Conservation (phyloP, 2,113 vertebrate genomes). For the Limnothrissa miodon region DNA sequence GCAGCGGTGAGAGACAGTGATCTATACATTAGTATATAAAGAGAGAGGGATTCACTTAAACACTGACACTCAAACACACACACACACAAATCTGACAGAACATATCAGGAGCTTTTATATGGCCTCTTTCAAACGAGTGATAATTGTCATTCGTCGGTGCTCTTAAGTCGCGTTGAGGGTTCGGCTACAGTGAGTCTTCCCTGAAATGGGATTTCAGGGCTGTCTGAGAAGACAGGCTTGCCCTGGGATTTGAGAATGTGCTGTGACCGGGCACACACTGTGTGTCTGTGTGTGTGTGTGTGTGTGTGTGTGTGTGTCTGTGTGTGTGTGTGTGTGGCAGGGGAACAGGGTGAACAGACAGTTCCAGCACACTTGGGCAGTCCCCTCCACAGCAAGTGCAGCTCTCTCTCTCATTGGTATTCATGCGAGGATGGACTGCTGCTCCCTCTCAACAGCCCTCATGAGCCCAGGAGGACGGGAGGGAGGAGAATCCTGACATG, state of each 20-base stretch:
- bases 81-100: not conserved
- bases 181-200: not conserved
- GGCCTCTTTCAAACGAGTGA: not conserved
- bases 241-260: not conserved
- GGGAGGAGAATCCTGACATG: not conserved
- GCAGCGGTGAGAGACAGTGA: not conserved
- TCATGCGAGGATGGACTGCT: not conserved
- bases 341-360: not conserved
- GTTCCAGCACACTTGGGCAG: not conserved
- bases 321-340: not conserved
- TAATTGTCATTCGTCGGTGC: not conserved
- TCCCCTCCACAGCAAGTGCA: not conserved
- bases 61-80: too few species aligned
- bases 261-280: conserved; percentile 23
- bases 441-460: not conserved
- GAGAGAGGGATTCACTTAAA: not conserved
- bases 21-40: not conserved
- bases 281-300: conserved; percentile 1
- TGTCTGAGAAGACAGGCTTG: not conserved
- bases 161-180: not conserved
- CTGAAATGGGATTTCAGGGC: not conserved
- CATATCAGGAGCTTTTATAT: not conserved
- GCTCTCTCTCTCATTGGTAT: not conserved
- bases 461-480: not conserved
- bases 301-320: not conserved